Evolutionary conservation across 1,140 invertebrate genomes (phyloP).

Genomic region (Sminthurides bifidus): DNA sequence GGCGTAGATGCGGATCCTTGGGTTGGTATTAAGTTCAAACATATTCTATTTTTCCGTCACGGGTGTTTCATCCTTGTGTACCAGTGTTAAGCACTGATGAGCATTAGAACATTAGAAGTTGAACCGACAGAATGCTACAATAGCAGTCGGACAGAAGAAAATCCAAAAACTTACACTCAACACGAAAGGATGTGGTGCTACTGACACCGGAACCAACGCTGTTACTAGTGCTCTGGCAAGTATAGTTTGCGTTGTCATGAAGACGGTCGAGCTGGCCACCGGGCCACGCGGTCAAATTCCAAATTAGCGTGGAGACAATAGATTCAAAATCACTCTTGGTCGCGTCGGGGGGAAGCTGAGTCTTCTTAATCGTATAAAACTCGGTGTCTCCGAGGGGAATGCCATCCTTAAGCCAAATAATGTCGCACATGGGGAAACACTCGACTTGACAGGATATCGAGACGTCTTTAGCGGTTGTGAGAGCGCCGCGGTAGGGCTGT

Average conservation of each 20-base stretch:
- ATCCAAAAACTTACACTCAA: conserved; percentile 64
- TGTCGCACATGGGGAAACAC: conserved; percentile 53
- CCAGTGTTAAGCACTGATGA: too few relatives aligned
- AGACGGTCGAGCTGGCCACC: conserved; percentile 58
- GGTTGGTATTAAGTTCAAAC: too few relatives aligned
- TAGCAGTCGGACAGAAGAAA: too few relatives aligned
- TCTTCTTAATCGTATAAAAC: conserved; percentile 54
- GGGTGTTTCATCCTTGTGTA: too few relatives aligned
- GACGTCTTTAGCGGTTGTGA: conserved; percentile 58
- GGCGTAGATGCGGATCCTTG: too few relatives aligned
- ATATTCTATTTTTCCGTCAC: too few relatives aligned
- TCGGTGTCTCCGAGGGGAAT: conserved; percentile 39
- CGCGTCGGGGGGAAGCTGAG: conserved; percentile 52
- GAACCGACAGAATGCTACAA: too few relatives aligned
- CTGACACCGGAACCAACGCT: conserved; percentile 47
- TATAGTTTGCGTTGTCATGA: conserved; percentile 68
- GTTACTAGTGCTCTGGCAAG: conserved; percentile 64
- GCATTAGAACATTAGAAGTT: too few relatives aligned
- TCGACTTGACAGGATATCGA: conserved; percentile 75
- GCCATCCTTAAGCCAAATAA: conserved; percentile 70
- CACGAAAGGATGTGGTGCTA: conserved; percentile 65
- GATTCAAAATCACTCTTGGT: conserved; percentile 74
- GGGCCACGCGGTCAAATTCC: conserved; percentile 72
- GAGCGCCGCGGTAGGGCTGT: conserved; percentile 63
- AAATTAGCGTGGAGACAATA: conserved; percentile 64